Base-by-base conservation (phyloP, 2,113 vertebrate species). In the Nyctereutes procyonoides region DNA sequence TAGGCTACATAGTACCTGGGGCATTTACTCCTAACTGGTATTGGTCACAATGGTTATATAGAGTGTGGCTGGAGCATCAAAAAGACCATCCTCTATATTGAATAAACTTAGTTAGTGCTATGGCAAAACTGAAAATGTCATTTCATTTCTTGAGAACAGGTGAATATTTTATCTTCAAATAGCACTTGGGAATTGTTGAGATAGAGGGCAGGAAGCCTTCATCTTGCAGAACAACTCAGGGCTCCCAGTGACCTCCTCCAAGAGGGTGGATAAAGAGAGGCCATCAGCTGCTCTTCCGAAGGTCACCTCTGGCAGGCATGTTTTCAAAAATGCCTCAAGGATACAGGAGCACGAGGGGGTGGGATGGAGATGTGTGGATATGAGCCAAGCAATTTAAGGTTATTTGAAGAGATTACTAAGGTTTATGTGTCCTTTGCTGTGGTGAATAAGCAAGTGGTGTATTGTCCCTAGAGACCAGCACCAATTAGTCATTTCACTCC, bases 401-500 rank as follows among this genome's bases (percentile, higher is more conserved):
- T 97, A 96, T 98, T 98, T 98, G 96, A 94, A 56, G 28, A 98
- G 98, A 98, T 98, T 98, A 98, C 98, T 95, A 97, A 97, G 96
- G 97, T 53, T 98, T 97, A 97, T 82, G 97, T 98, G 97, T 76
- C 58, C 88, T 98, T 98, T 97, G 74, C 74, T 87, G 28, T 85
- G 67, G 97, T 89, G 74, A 90, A 94, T 84, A 88, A 90, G 67
- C 94, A 95, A 92, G 97, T 97, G 95, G 93, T 38, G 3, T 30
- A 0, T n/a, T 90, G 53, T 96, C 97, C 81, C 83, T 89, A 84
- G 97, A 96, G 94, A 98, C n/a, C 89, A 95, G 87, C 10, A 2
- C 74, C 32, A 24, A 69, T 97, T 88, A 88, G 83, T 96, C 96
- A 96, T 30, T 14, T 12, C 22, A 1, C 2, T 56, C 84, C n/a